Evolutionary conservation across 2,113 vertebrate genomes (phyloP).

Genomic region (Sialia sialis): DNA sequence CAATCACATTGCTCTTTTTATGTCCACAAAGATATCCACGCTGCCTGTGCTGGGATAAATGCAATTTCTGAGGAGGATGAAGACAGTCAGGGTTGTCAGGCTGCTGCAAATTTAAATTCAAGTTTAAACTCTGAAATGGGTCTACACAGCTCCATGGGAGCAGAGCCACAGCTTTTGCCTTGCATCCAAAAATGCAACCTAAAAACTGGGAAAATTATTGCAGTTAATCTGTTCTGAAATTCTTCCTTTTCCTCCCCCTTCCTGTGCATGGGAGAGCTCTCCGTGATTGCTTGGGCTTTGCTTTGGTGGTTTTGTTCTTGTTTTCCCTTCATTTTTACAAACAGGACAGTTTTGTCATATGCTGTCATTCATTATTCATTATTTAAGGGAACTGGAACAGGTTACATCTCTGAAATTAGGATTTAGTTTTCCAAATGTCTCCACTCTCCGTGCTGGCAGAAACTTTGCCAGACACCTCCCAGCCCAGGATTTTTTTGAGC

Average conservation of each 20-base stretch:
- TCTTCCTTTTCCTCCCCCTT: background rate
- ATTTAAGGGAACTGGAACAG: background rate
- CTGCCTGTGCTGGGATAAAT: constrained; percentile 48
- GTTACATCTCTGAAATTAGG: background rate
- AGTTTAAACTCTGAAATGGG: constrained; percentile 47
- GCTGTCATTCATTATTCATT: background rate
- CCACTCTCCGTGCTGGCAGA: background rate
- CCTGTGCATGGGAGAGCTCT: background rate
- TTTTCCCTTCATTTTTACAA: background rate
- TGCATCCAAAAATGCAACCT: background rate
- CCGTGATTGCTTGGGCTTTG: background rate
- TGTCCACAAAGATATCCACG: constrained; percentile 47
- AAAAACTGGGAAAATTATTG: background rate
- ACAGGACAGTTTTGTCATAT: background rate
- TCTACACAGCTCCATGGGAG: background rate
- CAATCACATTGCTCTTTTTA: constrained; percentile 57
- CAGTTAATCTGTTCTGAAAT: background rate
- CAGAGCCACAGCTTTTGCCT: background rate
- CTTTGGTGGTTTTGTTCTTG: background rate
- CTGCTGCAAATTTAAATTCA: constrained; percentile 20
- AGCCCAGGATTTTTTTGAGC: background rate
- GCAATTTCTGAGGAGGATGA: constrained; percentile 48
- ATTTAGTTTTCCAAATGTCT: background rate
- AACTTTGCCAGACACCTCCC: background rate
- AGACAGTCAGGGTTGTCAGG: constrained; percentile 40